Evolutionary conservation across 2,888 invertebrate genomes (phyloP), one percentile per base, ranked within the genome.

Genomic region (Andrena bicolor): DNA sequence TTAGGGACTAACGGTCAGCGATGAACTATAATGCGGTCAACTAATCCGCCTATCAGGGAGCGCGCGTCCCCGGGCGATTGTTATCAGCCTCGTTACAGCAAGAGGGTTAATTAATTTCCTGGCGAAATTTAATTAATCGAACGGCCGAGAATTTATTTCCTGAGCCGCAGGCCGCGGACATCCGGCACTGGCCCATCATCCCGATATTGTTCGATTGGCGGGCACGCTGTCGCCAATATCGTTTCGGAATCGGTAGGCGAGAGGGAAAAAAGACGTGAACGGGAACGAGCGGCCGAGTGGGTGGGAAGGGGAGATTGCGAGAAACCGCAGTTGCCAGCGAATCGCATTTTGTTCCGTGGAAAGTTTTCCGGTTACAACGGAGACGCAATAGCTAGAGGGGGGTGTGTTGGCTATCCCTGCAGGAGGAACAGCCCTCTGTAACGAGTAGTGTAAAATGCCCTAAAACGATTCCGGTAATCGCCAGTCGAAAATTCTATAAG

Each of bases 21-120:
- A 23, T 3, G 13, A 13, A 41, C 41, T 41, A 51, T 61, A 61
- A 76, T 66, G 32, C 79, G 69, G 66, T 58, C 32, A 78, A 80
- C 83, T 69, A 72, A 83, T 75, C 53, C 49, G 41, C 64, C 78
- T 78, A 85, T 83, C 48, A 69, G 51, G 30, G 69, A 30, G 16
- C 64, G 63, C 26, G 26, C 56, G 56, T 69, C 60, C 70, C 35
- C 61, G 48, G 48, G 64, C 30, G 49, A 20, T 23, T 64, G 41
- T 26, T 79, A 72, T 68, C 77, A 66, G 32, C 53, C 80, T 80
- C 83, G 70, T 88, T 86, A 86, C 75, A 56, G 80, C 72, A 66
- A 85, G 79, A 78, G 77, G 78, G 65, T 88, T 83, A 82, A 88
- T 88, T 88, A 88, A 85, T 88, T 85, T 75, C 76, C 85, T 66